Conservation (phyloP, 2,888 invertebrate species). For the Barypeithes pellucidus region DNA sequence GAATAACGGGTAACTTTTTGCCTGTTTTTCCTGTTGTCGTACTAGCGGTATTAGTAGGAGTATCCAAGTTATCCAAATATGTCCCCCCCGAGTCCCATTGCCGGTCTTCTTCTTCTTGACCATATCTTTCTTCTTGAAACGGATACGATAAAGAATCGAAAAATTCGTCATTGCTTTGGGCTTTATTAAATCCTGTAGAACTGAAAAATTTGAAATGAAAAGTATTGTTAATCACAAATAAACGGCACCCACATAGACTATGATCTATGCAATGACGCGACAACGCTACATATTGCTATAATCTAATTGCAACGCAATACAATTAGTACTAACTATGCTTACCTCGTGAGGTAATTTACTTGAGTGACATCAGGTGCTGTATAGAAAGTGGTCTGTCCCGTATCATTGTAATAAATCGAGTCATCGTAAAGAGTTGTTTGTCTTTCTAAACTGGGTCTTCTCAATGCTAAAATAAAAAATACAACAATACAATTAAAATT, state of each 20-base stretch:
- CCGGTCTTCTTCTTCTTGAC: conserved; percentile 79
- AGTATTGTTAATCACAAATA: no score
- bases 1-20: conserved; percentile 71
- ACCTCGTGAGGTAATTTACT: conserved; percentile 65
- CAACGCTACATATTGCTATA: no score
- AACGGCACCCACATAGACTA: no score
- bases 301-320: background rate
- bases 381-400: conserved; percentile 66
- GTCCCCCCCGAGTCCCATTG: conserved; percentile 83
- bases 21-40: conserved; percentile 56
- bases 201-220: conserved; percentile 52
- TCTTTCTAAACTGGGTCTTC: conserved; percentile 85
- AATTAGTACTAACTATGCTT: conserved; percentile 44
- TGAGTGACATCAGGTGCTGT: conserved; percentile 63
- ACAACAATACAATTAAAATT: no score
- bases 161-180: conserved; percentile 77
- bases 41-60: conserved; percentile 57
- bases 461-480: conserved; percentile 60
- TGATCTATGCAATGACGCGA: no score
- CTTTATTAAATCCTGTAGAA: conserved; percentile 59
- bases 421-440: conserved; percentile 87
- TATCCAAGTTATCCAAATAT: conserved; percentile 59
- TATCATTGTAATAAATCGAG: conserved; percentile 74
- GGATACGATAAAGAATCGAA: conserved; percentile 78
- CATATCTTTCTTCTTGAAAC: conserved; percentile 76